phyloP scores from a whole-genome alignment of 2,888 invertebrate species.

The Drosophila dives region DNA sequence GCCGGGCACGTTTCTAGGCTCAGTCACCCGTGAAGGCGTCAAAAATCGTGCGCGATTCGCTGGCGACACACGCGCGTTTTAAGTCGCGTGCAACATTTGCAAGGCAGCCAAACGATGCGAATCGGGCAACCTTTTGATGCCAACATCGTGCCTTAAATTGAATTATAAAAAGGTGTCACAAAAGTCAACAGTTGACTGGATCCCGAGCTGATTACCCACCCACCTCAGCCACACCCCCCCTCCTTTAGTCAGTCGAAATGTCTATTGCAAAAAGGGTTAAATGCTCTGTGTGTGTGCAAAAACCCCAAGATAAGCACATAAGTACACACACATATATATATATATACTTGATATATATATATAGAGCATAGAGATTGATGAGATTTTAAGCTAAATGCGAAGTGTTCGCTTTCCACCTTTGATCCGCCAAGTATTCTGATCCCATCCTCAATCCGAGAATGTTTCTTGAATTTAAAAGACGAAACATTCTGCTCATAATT shows the following conservation, averaged over 20 bases:
- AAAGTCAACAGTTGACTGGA: constrained; percentile 59
- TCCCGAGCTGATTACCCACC: constrained; percentile 14
- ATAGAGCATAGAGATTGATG: constrained; percentile 57
- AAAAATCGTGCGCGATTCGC: constrained; percentile 54
- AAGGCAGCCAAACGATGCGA: constrained; percentile 21
- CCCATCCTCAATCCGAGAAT: background rate
- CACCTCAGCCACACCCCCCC: background rate
- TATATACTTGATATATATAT: background rate
- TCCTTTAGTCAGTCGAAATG: background rate
- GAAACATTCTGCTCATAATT: background rate
- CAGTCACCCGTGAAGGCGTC: constrained; percentile 64
- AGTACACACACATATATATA: background rate
- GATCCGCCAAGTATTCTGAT: constrained; percentile 23
- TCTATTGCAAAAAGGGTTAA: constrained; percentile 42
- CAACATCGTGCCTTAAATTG: constrained; percentile 64
- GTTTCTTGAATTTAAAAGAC: background rate
- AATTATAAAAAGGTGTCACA: constrained; percentile 73
- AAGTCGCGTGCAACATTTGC: constrained; percentile 40
- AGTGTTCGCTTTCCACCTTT: constrained; percentile 18
- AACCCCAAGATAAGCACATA: background rate
- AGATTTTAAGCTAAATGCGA: constrained; percentile 59
- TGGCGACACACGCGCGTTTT: constrained; percentile 39
- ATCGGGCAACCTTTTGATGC: constrained; percentile 65
- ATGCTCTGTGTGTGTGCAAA: background rate
- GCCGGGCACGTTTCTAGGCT: constrained; percentile 40